Base-by-base conservation (phyloP, 2,888 invertebrate genomes). In the Platerodrilus igneus region DNA sequence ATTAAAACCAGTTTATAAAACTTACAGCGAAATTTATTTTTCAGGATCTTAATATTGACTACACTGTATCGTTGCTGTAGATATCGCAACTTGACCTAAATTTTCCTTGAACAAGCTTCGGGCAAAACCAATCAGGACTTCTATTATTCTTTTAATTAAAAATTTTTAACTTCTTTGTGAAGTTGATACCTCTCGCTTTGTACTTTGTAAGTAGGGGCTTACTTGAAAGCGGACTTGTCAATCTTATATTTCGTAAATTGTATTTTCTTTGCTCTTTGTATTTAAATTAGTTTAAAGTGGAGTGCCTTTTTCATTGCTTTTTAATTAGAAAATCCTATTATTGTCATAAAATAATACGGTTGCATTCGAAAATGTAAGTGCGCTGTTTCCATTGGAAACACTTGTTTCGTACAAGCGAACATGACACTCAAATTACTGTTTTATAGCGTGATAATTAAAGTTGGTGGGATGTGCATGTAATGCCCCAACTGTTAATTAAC, bases 91-190 rank as follows among this genome's bases (percentile, higher is more conserved):
- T 43, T 35, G 43, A 43, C 43, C 43, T 39, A 35, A 39, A 43
- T 43, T 38, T 43, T 39, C 36, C 35, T 35, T 17, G 29, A 43
- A 38, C 23, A 28, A 43, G 30, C 34, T 39, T 44, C 29, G 28
- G 33, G 44, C 28, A 40, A 44, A 44, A 44, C 44, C 44, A 44
- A 44, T 44, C 44, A 44, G 35, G 40, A 32, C 37, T 45, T 37
- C 39, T 45, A 45, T 45, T 45, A 45, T 45, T 45, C 42, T 45
- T 42, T 48, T 48, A 48, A 48, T 48, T 48, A 48, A 48, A 39
- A 48, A 48, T 45, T 41, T 45, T 45, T 45, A 48, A 41, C 43
- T 48, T 44, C 38, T 34, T 39, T 45, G 37, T 41, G 41, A 45
- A 45, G 39, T 32, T 48, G 42, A 45, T 48, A 48, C 48, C 42